These are phyloP conservation scores for Xestia rhomboidea DNA, from an alignment of 2,888 invertebrate species.

Conservation along the genomic window DNA sequence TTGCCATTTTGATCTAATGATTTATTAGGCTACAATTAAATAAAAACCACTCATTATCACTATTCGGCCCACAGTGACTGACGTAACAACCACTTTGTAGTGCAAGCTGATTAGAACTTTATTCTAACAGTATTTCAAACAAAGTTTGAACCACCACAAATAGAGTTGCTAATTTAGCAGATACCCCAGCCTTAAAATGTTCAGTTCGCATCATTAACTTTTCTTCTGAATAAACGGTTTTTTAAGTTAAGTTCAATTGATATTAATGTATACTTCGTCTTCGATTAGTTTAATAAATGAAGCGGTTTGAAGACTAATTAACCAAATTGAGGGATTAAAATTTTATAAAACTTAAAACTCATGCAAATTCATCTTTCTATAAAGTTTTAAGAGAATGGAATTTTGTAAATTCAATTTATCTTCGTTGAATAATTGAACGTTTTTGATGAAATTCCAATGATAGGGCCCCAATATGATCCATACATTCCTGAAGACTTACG, in stretches of 20 bases:
- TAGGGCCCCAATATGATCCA: constrained; percentile 72
- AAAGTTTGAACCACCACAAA: too few relatives aligned
- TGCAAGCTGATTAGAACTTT: too few relatives aligned
- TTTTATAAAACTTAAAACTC: constrained; percentile 26
- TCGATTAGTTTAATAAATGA: constrained; percentile 44
- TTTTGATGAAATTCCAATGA: constrained; percentile 66
- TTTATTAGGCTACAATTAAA: too few relatives aligned
- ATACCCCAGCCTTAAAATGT: too few relatives aligned
- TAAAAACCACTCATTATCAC: too few relatives aligned
- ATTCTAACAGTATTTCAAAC: too few relatives aligned
- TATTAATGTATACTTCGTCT: constrained; percentile 29
- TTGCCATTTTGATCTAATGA: too few relatives aligned
- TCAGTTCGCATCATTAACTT: background rate
- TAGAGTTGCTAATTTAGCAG: too few relatives aligned
- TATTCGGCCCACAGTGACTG: too few relatives aligned
- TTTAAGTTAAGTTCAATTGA: constrained; percentile 17
- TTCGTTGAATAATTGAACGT: constrained; percentile 15
- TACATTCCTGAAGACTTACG: constrained; percentile 74
- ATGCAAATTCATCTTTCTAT: constrained; percentile 24
- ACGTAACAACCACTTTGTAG: too few relatives aligned
- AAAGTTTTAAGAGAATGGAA: constrained; percentile 31
- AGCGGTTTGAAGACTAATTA: constrained; percentile 41
- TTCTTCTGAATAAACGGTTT: constrained; percentile 3
- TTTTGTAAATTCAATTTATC: constrained; percentile 26
- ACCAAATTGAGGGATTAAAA: constrained; percentile 41